Evolutionary conservation across 2,888 invertebrate species (phyloP), one percentile per base, ranked within the genome.

Genomic region (Kryphioiulus occultus): DNA sequence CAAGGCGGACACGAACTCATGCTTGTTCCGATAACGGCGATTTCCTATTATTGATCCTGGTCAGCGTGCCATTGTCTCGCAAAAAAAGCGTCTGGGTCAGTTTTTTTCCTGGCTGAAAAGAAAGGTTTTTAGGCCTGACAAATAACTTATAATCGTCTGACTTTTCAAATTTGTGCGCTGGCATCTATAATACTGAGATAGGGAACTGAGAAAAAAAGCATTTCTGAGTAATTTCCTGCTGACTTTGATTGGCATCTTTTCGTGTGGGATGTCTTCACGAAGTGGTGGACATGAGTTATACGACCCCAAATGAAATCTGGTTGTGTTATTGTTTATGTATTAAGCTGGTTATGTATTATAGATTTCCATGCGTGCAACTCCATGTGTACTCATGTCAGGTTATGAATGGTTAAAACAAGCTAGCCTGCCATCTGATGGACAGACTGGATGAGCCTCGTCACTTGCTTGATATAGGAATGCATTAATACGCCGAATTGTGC

Each of bases 31-130:
- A 68, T 68, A 68, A 68, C 9, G 22, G 22, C 22, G 7, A 68
- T 68, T 68, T 68, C 68, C 22, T 68, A 68, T 68, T 68, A 68
- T 68, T 68, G 68, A 68, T 68, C 68, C 68, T 68, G 68, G 68
- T 68, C 68, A 68, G 68, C 22, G 22, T 26, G 12, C 10, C 68
- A 68, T 26, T 68, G 68, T 68, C 68, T 68, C 22, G 68, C 12
- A n/a, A 68, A 68, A 47, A 26, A 68, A 68, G 5, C 68, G 68
- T 68, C 68, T 68, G 68, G 68, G 68, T 68, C 68, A 68, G 26
- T 68, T 68, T 68, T 68, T 68, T 59, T 59, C 22, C 68, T 22
- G 68, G 68, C 22, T 22, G 68, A 59, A 22, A 68, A 17, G 47
- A 47, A 47, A 47, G 47, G 47, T 47, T 47, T 12, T 17, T 17